A percentile compares a stretch with the other conserved stretches of the same genome.
Evolutionary conservation across 2,113 vertebrate genomes (phyloP).

Genomic region (Harpagus bidentatus): DNA sequence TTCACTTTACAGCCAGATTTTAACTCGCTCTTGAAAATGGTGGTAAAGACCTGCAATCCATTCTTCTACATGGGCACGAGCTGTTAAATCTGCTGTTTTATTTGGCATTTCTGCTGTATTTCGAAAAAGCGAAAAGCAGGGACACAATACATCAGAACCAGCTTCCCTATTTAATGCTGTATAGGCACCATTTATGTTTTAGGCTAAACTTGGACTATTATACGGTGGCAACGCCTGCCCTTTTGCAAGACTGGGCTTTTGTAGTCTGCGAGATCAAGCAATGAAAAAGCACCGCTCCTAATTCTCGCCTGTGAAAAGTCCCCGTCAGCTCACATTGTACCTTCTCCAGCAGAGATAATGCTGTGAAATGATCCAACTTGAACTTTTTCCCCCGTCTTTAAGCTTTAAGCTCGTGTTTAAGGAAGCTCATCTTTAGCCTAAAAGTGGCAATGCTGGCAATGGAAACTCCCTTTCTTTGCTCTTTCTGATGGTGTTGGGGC

Average conservation of each 20-base stretch:
- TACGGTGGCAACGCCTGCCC: background rate
- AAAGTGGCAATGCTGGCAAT: background rate
- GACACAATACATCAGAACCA: background rate
- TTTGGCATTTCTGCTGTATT: background rate
- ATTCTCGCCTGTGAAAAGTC: background rate
- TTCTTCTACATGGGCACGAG: fast-evolving
- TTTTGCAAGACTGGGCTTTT: background rate
- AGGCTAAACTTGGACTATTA: background rate
- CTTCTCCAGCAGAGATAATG: background rate
- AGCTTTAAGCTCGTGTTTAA: background rate
- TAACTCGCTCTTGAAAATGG: background rate
- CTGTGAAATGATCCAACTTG: background rate
- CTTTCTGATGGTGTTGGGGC: background rate
- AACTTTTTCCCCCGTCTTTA: background rate
- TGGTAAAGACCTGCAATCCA: background rate
- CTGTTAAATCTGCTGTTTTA: background rate
- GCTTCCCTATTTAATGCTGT: background rate
- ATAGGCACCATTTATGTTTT: background rate
- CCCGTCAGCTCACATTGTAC: background rate
- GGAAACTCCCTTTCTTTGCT: background rate
- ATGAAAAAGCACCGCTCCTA: background rate
- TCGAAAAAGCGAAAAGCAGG: background rate
- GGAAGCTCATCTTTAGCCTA: background rate
- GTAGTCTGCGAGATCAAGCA: background rate
- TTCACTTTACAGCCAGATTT: background rate